Percentiles rank a stretch among this genome's conserved stretches.
Evolutionary conservation across 2,888 invertebrate species (phyloP).

Genomic region (Ectobius pallidus): DNA sequence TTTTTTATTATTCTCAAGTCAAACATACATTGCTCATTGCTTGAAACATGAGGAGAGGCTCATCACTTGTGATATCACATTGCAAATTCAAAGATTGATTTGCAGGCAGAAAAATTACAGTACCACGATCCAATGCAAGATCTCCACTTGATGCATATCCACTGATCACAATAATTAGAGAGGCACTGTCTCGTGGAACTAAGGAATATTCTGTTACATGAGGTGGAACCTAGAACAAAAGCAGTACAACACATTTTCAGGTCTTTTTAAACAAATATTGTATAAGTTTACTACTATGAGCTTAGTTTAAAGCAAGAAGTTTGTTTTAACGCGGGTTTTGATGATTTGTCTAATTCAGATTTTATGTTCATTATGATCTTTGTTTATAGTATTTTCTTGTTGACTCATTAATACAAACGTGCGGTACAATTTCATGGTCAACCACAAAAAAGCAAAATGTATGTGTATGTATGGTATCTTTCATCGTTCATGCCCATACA

Average conservation of each 20-base stretch:
- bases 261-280: neutral
- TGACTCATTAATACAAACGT: too few relatives aligned
- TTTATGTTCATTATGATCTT: too few relatives aligned
- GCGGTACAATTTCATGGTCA: too few relatives aligned
- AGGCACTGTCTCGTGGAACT: constrained; percentile 2
- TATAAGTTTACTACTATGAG: too few relatives aligned
- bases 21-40: constrained; percentile 11
- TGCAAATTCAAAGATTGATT: neutral
- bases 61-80: neutral
- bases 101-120: neutral
- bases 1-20: too few relatives aligned
- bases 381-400: too few relatives aligned
- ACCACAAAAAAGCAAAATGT: too few relatives aligned
- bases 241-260: neutral
- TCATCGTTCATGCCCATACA: too few relatives aligned
- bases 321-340: too few relatives aligned
- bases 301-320: too few relatives aligned
- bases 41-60: neutral
- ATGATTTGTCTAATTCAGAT: too few relatives aligned
- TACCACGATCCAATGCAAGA: neutral
- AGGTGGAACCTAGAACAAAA: neutral
- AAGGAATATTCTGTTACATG: neutral
- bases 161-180: neutral
- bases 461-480: too few relatives aligned
- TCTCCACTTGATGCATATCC: neutral